A percentile compares a stretch with the other conserved stretches of the same genome.
phyloP scores from a whole-genome alignment of 2,797 vertebrate species.

The Pseudochirops cupreus region DNA sequence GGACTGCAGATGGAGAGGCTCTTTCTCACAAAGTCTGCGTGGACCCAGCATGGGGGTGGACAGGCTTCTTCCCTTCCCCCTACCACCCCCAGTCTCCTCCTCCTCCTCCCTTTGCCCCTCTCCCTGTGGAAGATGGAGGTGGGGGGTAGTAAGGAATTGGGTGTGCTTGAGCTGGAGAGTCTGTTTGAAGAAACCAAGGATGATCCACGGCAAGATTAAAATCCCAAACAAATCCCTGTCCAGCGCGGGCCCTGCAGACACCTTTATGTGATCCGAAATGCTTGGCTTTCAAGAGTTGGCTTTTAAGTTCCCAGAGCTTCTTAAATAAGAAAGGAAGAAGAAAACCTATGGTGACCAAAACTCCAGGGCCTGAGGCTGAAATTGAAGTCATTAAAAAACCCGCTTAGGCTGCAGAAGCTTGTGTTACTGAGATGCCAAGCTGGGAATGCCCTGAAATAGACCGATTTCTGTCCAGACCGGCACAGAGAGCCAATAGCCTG shows the following conservation, averaged over 20 bases:
- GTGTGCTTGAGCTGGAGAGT: slow-evolving; percentile 72
- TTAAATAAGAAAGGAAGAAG: slow-evolving; percentile 82
- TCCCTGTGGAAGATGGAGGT: slow-evolving; percentile 74
- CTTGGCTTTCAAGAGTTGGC: slow-evolving; percentile 86
- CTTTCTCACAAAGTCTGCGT: slow-evolving; percentile 87
- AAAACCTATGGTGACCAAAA: slow-evolving; percentile 86
- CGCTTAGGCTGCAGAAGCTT: slow-evolving; percentile 71
- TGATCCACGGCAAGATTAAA: slow-evolving; percentile 83
- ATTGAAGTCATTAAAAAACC: slow-evolving; percentile 82
- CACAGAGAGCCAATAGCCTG: background rate
- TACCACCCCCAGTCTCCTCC: slow-evolving; percentile 68
- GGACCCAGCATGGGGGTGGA: slow-evolving; percentile 85
- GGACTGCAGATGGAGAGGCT: slow-evolving; percentile 85
- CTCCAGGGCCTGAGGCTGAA: slow-evolving; percentile 78
- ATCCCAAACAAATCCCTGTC: slow-evolving; percentile 80
- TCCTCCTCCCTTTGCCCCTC: slow-evolving; percentile 65
- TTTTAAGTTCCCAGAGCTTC: slow-evolving; percentile 88
- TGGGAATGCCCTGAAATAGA: slow-evolving; percentile 8
- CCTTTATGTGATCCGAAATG: slow-evolving; percentile 88
- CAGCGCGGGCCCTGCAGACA: slow-evolving; percentile 80
- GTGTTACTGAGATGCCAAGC: slow-evolving; percentile 60
- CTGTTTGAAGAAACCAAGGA: slow-evolving; percentile 82
- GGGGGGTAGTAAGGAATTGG: slow-evolving; percentile 68
- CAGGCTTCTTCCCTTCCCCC: slow-evolving; percentile 74
- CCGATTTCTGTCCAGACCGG: background rate